phyloP scores from a whole-genome alignment of 92 coral and sea anemone species.

The Montipora capitata region DNA sequence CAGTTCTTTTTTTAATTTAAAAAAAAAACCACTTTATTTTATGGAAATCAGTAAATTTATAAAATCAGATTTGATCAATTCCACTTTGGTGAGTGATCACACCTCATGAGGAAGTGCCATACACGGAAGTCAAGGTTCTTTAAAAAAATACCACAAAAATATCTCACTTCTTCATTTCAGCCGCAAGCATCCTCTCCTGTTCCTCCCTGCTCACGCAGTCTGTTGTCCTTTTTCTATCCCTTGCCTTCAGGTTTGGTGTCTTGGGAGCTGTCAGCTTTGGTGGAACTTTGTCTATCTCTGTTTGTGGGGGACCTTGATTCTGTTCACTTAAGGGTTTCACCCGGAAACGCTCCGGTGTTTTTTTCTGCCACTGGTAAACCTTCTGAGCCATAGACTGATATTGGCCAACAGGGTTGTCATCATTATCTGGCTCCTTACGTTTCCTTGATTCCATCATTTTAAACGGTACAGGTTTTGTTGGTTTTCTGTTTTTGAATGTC shows the following conservation, averaged over 20 bases:
- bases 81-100: too few species aligned
- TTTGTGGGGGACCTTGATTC: conserved; percentile 75
- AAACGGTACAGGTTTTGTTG: conserved; percentile 93
- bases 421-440: conserved; percentile 86
- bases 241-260: conserved; percentile 88
- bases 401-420: conserved; percentile 69
- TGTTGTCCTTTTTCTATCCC: conserved; percentile 81
- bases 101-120: too few species aligned
- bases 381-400: conserved; percentile 95
- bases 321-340: conserved; percentile 71
- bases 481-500: conserved; percentile 90
- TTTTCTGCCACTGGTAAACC: conserved; percentile 88
- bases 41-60: too few species aligned
- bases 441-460: conserved; percentile 81
- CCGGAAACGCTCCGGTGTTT: conserved; percentile 95
- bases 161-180: conserved; percentile 89
- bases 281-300: conserved; percentile 19
- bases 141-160: too few species aligned
- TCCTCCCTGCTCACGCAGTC: conserved; percentile 89
- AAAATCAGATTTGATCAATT: too few species aligned
- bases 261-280: conserved; percentile 85
- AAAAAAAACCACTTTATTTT: too few species aligned
- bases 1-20: too few species aligned
- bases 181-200: conserved; percentile 83
- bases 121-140: too few species aligned